Evolutionary conservation across 2,888 invertebrate species (phyloP).

Genomic region (Cheilosia soror): DNA sequence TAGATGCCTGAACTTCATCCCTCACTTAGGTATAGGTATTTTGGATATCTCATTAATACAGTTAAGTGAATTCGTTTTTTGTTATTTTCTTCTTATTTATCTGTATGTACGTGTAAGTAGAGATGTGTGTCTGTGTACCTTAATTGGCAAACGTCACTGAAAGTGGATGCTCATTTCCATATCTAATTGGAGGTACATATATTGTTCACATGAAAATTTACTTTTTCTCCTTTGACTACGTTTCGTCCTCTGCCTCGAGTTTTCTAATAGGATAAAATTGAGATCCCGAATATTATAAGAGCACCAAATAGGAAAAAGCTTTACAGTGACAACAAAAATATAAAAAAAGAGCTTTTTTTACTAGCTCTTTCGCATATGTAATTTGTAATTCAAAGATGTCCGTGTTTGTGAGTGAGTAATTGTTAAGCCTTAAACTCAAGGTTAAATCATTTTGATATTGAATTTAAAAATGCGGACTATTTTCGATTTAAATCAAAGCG

Average conservation of each 20-base stretch:
- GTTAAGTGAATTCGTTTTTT: conserved; percentile 44
- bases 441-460: too few relatives aligned
- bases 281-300: conserved; percentile 53
- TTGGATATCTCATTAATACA: conserved; percentile 55
- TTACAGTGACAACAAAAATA: background rate
- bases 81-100: background rate
- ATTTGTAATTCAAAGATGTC: background rate
- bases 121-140: conserved; percentile 40
- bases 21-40: conserved; percentile 15
- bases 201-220: conserved; percentile 57
- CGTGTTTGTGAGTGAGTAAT: background rate
- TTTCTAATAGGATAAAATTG: conserved; percentile 28
- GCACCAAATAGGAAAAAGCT: conserved; percentile 39
- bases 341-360: conserved; percentile 13
- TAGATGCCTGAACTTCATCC: conserved; percentile 33
- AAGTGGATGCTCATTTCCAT: conserved; percentile 67
- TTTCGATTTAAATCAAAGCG: too few relatives aligned
- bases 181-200: conserved; percentile 63
- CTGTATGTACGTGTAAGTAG: background rate
- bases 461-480: too few relatives aligned
- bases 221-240: conserved; percentile 16
- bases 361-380: conserved; percentile 3
- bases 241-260: conserved; percentile 25
- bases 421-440: background rate
- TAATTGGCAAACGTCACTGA: conserved; percentile 60